phyloP scores from a whole-genome alignment of 2,888 invertebrate genomes.

The Xestia c-nigrum region DNA sequence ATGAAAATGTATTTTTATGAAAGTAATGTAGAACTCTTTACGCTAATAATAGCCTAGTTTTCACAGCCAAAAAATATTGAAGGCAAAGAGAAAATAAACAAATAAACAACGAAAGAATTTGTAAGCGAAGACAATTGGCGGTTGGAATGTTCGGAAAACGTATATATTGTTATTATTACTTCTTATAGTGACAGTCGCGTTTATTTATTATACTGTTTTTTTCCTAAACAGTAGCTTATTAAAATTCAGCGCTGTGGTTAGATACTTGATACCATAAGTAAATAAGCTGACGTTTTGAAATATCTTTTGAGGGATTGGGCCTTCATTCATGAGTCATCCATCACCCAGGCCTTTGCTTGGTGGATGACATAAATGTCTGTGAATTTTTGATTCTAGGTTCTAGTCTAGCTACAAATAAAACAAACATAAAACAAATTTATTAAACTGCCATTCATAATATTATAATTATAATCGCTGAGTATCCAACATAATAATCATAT shows the following conservation, averaged over 20 bases:
- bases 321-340: not conserved
- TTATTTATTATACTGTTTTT: not conserved
- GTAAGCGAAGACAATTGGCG: not conserved
- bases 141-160: constrained; percentile 21
- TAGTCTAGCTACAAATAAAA: not conserved
- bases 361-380: not conserved
- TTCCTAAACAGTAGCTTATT: not conserved
- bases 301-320: not conserved
- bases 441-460: too few relatives aligned
- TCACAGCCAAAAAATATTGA: not conserved
- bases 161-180: constrained; percentile 6
- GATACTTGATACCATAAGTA: not conserved
- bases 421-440: too few relatives aligned
- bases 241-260: not conserved
- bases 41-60: not conserved
- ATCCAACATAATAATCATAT: too few relatives aligned
- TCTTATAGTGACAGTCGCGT: not conserved
- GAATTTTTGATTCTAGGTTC: not conserved
- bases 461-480: too few relatives aligned
- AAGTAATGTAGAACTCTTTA: not conserved
- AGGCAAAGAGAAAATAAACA: not conserved
- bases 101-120: constrained; percentile 22
- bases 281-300: not conserved
- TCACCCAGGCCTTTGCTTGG: not conserved
- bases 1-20: constrained; percentile 1